Evolutionary conservation across 2,888 invertebrate species (phyloP).

Genomic region (Hyalella azteca): DNA sequence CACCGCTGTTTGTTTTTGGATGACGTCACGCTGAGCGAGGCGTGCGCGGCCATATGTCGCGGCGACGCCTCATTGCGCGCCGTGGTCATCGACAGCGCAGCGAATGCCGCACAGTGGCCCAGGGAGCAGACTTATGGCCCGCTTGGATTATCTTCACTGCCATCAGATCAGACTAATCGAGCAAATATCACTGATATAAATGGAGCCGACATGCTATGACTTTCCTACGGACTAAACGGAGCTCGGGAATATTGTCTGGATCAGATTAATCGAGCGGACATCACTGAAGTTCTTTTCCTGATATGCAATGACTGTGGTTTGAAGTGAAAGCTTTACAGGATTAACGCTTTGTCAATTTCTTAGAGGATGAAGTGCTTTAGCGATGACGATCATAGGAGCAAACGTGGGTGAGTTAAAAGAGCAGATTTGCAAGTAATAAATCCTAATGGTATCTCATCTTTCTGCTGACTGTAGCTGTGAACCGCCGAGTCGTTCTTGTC

Average conservation of each 20-base stretch:
- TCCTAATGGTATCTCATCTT: slow-evolving; percentile 4
- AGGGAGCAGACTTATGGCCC: slow-evolving; percentile 14
- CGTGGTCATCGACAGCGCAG: neutral
- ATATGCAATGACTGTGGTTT: too few species aligned
- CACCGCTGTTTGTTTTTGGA: neutral
- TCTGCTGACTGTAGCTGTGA: too few species aligned
- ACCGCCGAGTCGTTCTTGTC: too few species aligned
- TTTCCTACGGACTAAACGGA: too few species aligned
- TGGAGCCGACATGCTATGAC: too few species aligned
- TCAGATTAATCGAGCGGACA: too few species aligned
- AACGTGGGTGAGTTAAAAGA: slow-evolving; percentile 18
- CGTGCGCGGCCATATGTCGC: neutral
- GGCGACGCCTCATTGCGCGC: neutral
- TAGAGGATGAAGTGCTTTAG: slow-evolving; percentile 1
- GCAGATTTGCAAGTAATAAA: slow-evolving; percentile 16
- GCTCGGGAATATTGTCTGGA: too few species aligned
- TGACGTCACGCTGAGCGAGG: neutral
- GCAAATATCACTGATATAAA: slow-evolving; percentile 28
- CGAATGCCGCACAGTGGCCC: neutral
- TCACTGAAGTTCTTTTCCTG: too few species aligned
- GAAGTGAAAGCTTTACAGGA: neutral
- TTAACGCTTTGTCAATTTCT: neutral
- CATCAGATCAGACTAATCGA: slow-evolving; percentile 12
- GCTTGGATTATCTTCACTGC: slow-evolving; percentile 15
- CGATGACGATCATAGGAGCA: neutral